A percentile compares a stretch with the other conserved stretches of the same genome.
phyloP scores from a whole-genome alignment of 2,113 vertebrate genomes.

The Ptychochromis oligacanthus region DNA sequence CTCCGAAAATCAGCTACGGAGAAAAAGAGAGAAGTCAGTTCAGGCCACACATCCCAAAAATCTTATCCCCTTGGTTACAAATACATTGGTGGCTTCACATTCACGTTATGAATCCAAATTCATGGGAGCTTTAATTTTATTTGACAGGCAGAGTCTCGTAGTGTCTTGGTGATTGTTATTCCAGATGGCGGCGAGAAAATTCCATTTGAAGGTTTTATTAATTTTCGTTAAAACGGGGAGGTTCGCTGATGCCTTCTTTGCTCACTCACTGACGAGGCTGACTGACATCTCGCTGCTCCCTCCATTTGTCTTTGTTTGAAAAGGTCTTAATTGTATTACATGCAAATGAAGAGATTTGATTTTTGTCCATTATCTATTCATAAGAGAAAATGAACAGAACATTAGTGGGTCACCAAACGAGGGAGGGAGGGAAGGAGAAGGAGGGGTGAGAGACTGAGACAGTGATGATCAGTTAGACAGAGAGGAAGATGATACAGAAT shows the following conservation, averaged over 20 bases:
- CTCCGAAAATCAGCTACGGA: not conserved
- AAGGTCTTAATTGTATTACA: constrained; percentile 99
- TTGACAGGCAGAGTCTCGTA: constrained; percentile 70
- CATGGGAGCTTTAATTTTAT: constrained; percentile 58
- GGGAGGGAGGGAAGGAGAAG: constrained; percentile 77
- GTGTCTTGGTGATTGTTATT: constrained; percentile 85
- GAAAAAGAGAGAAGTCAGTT: not conserved
- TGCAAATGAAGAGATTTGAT: constrained; percentile 99
- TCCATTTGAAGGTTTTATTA: constrained; percentile 93
- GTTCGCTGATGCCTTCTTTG: constrained; percentile 86
- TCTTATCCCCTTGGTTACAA: not conserved
- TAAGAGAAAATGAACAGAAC: constrained; percentile 97
- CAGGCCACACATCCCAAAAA: not conserved
- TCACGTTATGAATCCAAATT: constrained; percentile 49
- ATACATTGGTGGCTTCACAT: constrained; percentile 1
- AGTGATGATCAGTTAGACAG: constrained; percentile 36
- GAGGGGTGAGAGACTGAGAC: constrained; percentile 72
- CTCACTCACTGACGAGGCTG: constrained; percentile 90
- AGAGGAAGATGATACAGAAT: not conserved
- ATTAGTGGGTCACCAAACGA: constrained; percentile 93
- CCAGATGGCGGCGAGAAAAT: constrained; percentile 88
- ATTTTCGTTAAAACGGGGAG: constrained; percentile 88
- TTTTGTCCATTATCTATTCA: constrained; percentile 97
- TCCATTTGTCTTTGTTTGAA: constrained; percentile 98
- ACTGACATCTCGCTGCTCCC: constrained; percentile 93